These are phyloP conservation scores for Elymnias hypermnestra DNA, from an alignment of 1,140 invertebrate genomes.

Conservation along the genomic window DNA sequence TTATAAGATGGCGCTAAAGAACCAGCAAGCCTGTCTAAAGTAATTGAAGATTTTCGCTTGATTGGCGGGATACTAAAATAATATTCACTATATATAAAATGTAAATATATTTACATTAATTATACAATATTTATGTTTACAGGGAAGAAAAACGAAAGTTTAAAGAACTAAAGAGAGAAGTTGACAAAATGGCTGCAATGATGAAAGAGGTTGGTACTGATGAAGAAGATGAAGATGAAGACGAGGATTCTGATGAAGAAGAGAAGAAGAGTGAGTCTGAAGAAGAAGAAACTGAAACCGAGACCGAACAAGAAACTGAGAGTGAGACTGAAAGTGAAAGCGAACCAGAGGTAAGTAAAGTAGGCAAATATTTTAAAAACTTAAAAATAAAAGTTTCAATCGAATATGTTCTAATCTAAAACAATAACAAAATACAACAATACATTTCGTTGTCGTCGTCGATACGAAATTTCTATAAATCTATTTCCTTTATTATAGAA, in stretches of 20 bases:
- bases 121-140: too few species aligned
- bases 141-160: constrained; percentile 86
- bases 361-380: too few species aligned
- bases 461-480: too few species aligned
- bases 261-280: constrained; percentile 79
- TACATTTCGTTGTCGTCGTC: too few species aligned
- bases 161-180: constrained; percentile 88
- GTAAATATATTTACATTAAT: too few species aligned
- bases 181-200: constrained; percentile 91
- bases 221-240: constrained; percentile 81
- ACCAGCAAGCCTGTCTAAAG: constrained; percentile 85
- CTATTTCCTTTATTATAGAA: too few species aligned
- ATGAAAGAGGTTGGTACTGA: constrained; percentile 88
- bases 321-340: constrained; percentile 80
- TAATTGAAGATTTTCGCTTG: constrained; percentile 45
- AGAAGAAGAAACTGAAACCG: constrained; percentile 79
- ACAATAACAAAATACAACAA: too few species aligned
- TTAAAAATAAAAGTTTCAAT: too few species aligned
- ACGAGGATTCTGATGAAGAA: constrained; percentile 78
- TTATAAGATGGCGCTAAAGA: constrained; percentile 87
- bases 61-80: too few species aligned
- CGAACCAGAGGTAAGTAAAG: constrained; percentile 79
- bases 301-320: constrained; percentile 77
- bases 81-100: too few species aligned
- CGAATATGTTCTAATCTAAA: too few species aligned